Percentiles rank a stretch among this genome's conserved stretches.
Evolutionary conservation across 2,797 vertebrate species (phyloP).

Genomic region (Fistularia tabacaria): DNA sequence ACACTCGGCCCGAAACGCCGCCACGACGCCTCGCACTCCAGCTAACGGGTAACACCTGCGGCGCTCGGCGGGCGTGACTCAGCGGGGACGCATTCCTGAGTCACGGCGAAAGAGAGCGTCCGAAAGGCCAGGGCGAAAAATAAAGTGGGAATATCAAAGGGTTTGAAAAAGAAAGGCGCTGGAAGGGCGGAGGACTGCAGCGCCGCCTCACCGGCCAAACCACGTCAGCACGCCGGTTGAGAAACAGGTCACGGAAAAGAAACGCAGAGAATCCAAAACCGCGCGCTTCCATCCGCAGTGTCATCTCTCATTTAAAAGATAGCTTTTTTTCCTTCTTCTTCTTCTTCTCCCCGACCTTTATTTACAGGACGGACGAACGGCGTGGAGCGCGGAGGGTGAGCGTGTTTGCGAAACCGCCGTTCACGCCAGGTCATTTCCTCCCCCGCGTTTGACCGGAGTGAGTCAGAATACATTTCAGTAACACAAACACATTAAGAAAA

Average conservation of each 20-base stretch:
- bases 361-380: slow-evolving; percentile 19
- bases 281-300: slow-evolving; percentile 39
- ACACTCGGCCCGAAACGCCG: too few species aligned
- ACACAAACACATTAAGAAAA: slow-evolving; percentile 25
- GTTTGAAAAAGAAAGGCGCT: slow-evolving; percentile 34
- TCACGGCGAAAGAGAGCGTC: slow-evolving; percentile 34
- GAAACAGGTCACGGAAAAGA: slow-evolving; percentile 61
- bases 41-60: slow-evolving; percentile 42
- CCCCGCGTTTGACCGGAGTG: slow-evolving; percentile 38
- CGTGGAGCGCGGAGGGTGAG: slow-evolving; percentile 9
- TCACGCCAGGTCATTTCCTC: slow-evolving; percentile 36
- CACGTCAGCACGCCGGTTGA: slow-evolving; percentile 27
- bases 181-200: slow-evolving; percentile 30
- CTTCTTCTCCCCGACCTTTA: not conserved
- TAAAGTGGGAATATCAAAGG: slow-evolving; percentile 39
- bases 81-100: slow-evolving; percentile 23
- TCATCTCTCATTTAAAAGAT: slow-evolving; percentile 29
- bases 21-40: too few species aligned
- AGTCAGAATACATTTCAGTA: slow-evolving; percentile 57
- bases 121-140: slow-evolving; percentile 40
- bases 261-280: slow-evolving; percentile 36
- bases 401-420: not conserved
- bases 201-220: slow-evolving; percentile 46
- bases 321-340: not conserved
- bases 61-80: slow-evolving; percentile 20